These are phyloP conservation scores for Mamestra configurata DNA, from an alignment of 1,140 invertebrate genomes.

Conservation along the genomic window DNA sequence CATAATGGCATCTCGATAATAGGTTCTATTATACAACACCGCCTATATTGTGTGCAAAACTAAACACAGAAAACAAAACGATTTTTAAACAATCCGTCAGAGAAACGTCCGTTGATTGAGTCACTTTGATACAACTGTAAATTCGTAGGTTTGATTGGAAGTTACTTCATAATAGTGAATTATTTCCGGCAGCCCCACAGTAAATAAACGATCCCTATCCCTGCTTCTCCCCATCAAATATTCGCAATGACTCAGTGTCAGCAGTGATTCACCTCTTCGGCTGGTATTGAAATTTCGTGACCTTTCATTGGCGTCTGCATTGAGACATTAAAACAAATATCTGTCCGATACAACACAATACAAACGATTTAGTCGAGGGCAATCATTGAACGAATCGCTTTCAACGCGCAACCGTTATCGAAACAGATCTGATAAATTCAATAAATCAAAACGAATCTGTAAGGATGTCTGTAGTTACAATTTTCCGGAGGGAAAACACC, in stretches of 20 bases:
- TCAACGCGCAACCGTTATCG: neutral
- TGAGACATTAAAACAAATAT: constrained; percentile 49
- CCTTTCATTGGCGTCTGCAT: constrained; percentile 45
- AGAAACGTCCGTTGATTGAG: neutral
- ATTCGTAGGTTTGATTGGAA: neutral
- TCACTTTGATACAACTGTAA: neutral
- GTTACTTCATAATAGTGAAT: neutral
- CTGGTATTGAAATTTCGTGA: constrained; percentile 49
- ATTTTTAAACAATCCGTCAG: constrained; percentile 23
- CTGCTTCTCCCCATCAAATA: neutral
- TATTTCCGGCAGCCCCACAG: neutral
- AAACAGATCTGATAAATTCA: constrained; percentile 8
- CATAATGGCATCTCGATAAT: constrained; percentile 37
- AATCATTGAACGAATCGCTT: constrained; percentile 4
- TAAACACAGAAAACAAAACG: constrained; percentile 40
- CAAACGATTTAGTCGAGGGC: constrained; percentile 1
- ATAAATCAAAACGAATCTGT: constrained; percentile 28
- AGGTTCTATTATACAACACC: constrained; percentile 37
- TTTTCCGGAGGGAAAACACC: constrained; percentile 62
- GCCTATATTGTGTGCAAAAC: constrained; percentile 40
- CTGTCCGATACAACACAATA: constrained; percentile 22
- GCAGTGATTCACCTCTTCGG: constrained; percentile 44
- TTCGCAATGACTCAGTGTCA: constrained; percentile 34
- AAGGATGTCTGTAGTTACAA: constrained; percentile 43
- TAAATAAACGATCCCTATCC: neutral